Base-by-base conservation (phyloP, 1,140 invertebrate genomes). In the Agrypnia vestita region DNA sequence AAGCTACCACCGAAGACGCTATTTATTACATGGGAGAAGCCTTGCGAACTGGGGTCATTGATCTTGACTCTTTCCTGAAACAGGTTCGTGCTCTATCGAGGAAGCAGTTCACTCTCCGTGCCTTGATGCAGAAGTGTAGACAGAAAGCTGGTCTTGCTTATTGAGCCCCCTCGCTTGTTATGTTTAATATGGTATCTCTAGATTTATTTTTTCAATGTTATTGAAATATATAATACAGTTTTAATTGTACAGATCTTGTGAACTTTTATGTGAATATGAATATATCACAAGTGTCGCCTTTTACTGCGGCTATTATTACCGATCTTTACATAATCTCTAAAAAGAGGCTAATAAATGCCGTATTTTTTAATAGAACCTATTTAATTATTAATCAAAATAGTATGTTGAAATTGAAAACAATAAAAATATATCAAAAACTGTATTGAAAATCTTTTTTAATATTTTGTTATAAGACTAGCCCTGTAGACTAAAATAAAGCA, bases 11-110 rank as follows among this genome's bases (percentile, higher is more conserved):
- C 64, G 98, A 99, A 91, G 98, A 99, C 92, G 96, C 97, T 71
- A 98, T 99, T 85, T 99, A 99, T 88, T 98, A 98, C 87, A 93
- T 99, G 85, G 97, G 97, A n/a, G 97, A 99, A 90, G 98, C 97
- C 21, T 88, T 99, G 71, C 91, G 97, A 81, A 95, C 95, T 84
- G 95, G 96, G 75, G 96, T 98, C 4, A 97, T 99, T 86, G 97
- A 98, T 90, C 88, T 99, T 84, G 98, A 99, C 85, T 94, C 96
- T 56, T 99, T 99, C 90, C 91, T 99, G 76, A 99, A 99, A 89
- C 97, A 99, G 92, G 97, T 99, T 0, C 93, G 98, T 81, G 94
- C 96, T 81, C 90, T 99, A 64, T 99, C 98, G 0, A 92, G 98
- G 78, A 95, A 95, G 87, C 98, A 99, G 89, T 99, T 99, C 85